Conservation (phyloP, 2,113 vertebrate species). For the Myotis brandtii region DNA sequence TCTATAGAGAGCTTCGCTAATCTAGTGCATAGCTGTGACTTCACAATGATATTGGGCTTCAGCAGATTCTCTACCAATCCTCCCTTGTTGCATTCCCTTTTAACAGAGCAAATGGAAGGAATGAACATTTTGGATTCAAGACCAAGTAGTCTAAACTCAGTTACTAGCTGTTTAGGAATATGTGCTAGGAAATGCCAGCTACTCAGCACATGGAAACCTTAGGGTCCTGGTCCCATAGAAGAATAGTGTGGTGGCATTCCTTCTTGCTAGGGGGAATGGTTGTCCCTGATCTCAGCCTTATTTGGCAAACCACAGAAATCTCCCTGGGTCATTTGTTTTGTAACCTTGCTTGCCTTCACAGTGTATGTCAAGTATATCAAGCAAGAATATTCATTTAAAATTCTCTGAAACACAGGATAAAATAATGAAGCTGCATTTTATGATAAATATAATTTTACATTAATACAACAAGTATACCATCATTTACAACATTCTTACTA, state of each 20-base stretch:
- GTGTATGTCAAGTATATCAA: constrained; percentile 1
- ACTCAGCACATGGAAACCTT: background rate
- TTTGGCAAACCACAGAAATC: background rate
- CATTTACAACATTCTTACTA: background rate
- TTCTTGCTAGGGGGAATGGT: background rate
- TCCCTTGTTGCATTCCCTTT: background rate
- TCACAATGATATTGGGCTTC: background rate
- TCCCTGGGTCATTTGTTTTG: background rate
- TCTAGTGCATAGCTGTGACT: background rate
- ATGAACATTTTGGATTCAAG: background rate
- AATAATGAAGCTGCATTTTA: constrained; percentile 50
- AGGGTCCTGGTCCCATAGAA: background rate
- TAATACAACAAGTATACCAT: background rate
- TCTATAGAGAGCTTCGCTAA: background rate
- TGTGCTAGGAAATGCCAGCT: background rate
- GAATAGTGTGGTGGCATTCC: background rate
- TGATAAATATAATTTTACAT: background rate
- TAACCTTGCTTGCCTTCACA: constrained; percentile 19
- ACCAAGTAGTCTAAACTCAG: constrained; percentile 13
- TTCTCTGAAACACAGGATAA: constrained; percentile 44
- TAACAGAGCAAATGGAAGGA: background rate
- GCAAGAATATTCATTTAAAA: constrained; percentile 40
- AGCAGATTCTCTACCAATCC: background rate
- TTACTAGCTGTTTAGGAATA: background rate
- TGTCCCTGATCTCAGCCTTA: background rate